These are phyloP conservation scores for Hetaerina titia DNA, from an alignment of 2,888 invertebrate species.

Conservation along the genomic window DNA sequence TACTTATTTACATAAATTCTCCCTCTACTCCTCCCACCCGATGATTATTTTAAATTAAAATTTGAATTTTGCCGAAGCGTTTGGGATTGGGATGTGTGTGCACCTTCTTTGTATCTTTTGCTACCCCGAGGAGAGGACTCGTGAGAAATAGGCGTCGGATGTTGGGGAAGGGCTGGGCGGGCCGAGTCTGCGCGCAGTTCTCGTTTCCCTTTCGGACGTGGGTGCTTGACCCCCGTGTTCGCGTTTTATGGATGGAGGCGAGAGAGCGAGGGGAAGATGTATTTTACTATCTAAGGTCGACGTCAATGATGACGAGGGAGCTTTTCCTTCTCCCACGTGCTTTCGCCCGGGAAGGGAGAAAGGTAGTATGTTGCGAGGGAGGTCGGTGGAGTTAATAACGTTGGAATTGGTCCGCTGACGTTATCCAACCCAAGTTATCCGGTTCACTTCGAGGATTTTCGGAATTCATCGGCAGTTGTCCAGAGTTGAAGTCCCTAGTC, in stretches of 20 bases:
- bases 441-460: no score
- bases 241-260: neutral
- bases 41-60: no score
- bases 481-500: neutral
- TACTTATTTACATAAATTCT: no score
- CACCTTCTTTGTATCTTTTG: no score
- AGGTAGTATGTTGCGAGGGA: neutral
- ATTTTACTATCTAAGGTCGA: neutral
- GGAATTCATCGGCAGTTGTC: neutral
- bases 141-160: neutral
- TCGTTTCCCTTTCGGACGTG: neutral
- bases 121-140: no score
- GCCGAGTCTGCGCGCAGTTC: neutral
- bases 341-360: neutral
- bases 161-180: constrained; percentile 24
- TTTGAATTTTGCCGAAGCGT: no score
- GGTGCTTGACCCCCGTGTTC: constrained; percentile 21
- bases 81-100: no score
- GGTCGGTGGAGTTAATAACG: neutral
- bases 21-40: no score
- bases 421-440: neutral
- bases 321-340: constrained; percentile 10
- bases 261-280: neutral
- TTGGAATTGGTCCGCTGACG: neutral
- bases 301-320: neutral